Evolutionary conservation across 1,140 invertebrate species (phyloP), one percentile per base, ranked within the genome.

Genomic region (Ganaspis sp.): DNA sequence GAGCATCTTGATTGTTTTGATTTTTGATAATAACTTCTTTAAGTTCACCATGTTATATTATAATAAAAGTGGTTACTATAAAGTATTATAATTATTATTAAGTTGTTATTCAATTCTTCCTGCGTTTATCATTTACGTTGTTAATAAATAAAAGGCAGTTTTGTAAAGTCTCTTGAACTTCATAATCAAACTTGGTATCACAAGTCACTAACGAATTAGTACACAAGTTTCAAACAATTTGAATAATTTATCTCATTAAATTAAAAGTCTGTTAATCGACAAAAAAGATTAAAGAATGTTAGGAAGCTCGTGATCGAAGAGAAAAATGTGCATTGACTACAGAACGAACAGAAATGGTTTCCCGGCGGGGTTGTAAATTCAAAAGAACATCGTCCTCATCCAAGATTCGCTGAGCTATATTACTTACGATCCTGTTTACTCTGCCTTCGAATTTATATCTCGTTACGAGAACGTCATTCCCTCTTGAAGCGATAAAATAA

Each of bases 351-450:
- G 73, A 58, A 37, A 21, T 79, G 82, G 83, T 86, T 86, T 83
- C 81, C 81, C 78, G 76, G 72, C 76, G 78, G 73, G 81, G 78
- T 82, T 82, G 83, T 84, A 86, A 87, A 86, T 82, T 81, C 80
- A 76, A 75, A 79, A 76, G 83, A 81, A 82, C 81, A 82, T 81
- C 74, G 75, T 85, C 76, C 74, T 77, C 80, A 81, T 80, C 84
- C 84, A 83, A 84, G 82, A 83, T 79, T 79, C 81, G 79, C 70
- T 75, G 78, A 72, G 76, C 73, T 80, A 81, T 83, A 87, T 90
- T 90, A 90, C 87, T 84, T 88, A 89, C 85, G 87, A 85, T 79
- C 86, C 87, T 90, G 89, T 90, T 90, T 90, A 90, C 88, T 81
- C 83, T 77, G 79, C 83, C 83, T 79, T 79, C 80, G 81, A 89